phyloP scores from a whole-genome alignment of 2,797 vertebrate genomes.

The Semaprochilodus insignis region DNA sequence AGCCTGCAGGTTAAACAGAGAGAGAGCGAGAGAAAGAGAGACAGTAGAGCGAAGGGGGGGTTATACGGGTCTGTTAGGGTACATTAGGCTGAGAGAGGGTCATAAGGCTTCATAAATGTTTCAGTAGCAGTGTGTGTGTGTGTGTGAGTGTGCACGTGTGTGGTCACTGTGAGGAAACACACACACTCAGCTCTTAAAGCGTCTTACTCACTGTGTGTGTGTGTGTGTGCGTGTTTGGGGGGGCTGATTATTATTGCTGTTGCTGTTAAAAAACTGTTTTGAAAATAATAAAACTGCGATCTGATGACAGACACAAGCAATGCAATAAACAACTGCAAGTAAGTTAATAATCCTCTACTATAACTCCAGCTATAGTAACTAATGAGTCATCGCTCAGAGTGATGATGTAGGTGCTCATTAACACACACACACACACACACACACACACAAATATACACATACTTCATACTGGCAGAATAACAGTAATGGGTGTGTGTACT shows the following conservation, averaged over 20 bases:
- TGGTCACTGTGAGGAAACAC: conserved; percentile 29
- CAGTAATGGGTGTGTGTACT: background rate
- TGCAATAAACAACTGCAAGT: too few species aligned
- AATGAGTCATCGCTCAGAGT: too few species aligned
- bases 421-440: conserved; percentile 1
- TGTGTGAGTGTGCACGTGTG: conserved; percentile 34
- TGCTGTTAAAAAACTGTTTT: too few species aligned
- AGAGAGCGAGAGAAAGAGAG: conserved; percentile 47
- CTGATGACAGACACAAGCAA: too few species aligned
- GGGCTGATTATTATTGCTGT: too few species aligned
- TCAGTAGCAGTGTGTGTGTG: conserved; percentile 73
- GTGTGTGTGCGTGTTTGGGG: too few species aligned
- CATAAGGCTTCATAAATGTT: conserved; percentile 81
- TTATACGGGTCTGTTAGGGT: conserved; percentile 80
- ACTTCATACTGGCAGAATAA: background rate
- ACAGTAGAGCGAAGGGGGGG: conserved; percentile 61
- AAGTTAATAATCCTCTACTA: too few species aligned
- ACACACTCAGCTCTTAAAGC: background rate
- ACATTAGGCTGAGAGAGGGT: conserved; percentile 78
- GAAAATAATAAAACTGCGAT: too few species aligned
- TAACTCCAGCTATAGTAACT: too few species aligned
- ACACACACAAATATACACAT: conserved; percentile 23
- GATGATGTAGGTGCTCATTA: too few species aligned
- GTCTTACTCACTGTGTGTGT: background rate
- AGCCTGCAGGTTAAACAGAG: conserved; percentile 76